Evolutionary conservation across 2,797 vertebrate genomes (phyloP).

Genomic region (Sebastes iracundus): DNA sequence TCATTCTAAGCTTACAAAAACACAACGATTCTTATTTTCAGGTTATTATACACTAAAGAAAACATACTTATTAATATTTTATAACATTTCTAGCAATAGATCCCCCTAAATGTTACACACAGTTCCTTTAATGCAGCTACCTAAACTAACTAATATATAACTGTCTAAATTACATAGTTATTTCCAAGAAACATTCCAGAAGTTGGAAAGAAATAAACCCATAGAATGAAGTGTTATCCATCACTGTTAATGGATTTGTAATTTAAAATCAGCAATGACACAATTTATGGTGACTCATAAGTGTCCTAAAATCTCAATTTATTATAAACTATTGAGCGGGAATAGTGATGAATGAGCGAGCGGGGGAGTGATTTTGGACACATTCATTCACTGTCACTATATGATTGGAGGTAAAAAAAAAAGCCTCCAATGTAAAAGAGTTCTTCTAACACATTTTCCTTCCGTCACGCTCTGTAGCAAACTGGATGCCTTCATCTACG

Average conservation of each 20-base stretch:
- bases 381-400: not conserved
- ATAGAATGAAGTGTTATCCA: not conserved
- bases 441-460: constrained; percentile 1
- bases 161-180: not conserved
- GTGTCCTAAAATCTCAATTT: not conserved
- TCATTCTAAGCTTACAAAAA: no score
- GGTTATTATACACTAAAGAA: no score
- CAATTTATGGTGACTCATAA: not conserved
- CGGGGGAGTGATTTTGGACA: not conserved
- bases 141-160: not conserved
- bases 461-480: constrained; percentile 82
- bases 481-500: constrained; percentile 98
- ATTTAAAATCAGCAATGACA: not conserved
- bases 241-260: not conserved
- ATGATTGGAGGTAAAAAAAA: not conserved
- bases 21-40: no score
- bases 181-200: not conserved
- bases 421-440: not conserved
- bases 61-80: no score
- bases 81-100: no score
- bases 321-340: not conserved
- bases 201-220: not conserved
- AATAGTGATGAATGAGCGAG: not conserved
- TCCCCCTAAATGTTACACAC: no score
- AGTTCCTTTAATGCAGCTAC: rapidly evolving